Base-by-base conservation (phyloP, 2,888 invertebrate genomes). In the Yponomeuta malinellus region DNA sequence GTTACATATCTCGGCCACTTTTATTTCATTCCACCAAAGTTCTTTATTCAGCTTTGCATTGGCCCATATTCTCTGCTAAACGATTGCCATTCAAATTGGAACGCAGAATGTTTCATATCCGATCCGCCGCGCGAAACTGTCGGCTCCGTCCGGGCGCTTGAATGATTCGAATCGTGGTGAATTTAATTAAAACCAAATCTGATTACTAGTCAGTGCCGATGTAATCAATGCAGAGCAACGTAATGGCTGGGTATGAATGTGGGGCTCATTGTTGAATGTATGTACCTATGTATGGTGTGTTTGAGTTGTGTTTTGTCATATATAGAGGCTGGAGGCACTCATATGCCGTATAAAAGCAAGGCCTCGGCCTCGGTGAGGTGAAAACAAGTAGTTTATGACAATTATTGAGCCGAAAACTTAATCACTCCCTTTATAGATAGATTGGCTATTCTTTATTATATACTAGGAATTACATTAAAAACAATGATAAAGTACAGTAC, bases 101-200 rank as follows among this genome's bases (percentile, higher is more conserved):
- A 15, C 52, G 52, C 52, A 59, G 52, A 59, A 59, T 59, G 52
- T 59, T 59, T 59, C 52, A 59, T 59, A 59, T 59, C 52, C 52
- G 52, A 59, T 59, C 43, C 15, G 52, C 52, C 52, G 12, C 74
- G 76, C 74, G 73, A 29, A 65, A 71, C 70, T 73, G 75, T 73
- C 71, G 76, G 72, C 77, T 76, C 33, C 33, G 33, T 2, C 37
- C 23, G 23, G 29, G 37, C 33, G 37, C 66, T 33, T 12, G 52
- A 9, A 12, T 52, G 5, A 52, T 15, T 70, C 70, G 70, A 71
- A 75, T 78, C 77, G 74, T 72, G 73, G 72, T 72, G 76, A 79
- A 68, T 83, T 84, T 83, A 83, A 84, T 84, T 83, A 81, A 83
- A 82, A 72, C 75, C 75, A 73, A 78, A 81, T 83, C 77, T 76